Conservation (phyloP, 2,113 vertebrate genomes). For the Scolopax mira region DNA sequence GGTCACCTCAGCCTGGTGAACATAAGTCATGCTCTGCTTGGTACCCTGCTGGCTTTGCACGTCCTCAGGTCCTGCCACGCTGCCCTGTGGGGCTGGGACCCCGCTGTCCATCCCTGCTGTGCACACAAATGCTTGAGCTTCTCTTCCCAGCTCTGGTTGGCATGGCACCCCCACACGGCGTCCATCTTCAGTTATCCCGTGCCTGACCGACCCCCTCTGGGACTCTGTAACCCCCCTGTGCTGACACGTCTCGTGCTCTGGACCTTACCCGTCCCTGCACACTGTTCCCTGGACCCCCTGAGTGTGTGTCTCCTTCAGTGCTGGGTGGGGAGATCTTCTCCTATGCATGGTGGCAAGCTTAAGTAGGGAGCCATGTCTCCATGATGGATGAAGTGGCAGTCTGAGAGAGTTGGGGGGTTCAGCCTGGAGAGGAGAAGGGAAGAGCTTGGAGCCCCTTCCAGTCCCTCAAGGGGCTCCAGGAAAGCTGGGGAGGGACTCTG, state of each 20-base stretch:
- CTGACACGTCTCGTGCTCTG: fast-evolving
- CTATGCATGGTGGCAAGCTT: neutral
- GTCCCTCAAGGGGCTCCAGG: neutral
- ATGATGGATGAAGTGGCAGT: neutral
- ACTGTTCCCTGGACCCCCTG: neutral
- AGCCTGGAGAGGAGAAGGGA: neutral
- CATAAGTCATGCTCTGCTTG: neutral
- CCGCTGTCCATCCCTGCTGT: neutral
- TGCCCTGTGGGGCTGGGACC: neutral
- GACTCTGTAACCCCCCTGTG: neutral
- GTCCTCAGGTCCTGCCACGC: neutral
- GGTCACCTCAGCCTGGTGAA: neutral
- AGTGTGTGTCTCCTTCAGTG: fast-evolving
- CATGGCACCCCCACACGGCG: too few relatives aligned
- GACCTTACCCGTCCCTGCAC: neutral
- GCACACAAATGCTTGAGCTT: neutral
- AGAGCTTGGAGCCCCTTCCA: neutral
- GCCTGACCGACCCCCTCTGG: neutral
- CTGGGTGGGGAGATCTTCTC: neutral
- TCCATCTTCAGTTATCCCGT: neutral
- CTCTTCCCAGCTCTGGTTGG: neutral
- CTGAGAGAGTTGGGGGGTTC: neutral
- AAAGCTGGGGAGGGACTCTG: neutral
- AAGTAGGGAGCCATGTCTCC: neutral
- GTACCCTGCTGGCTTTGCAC: neutral